A percentile compares a stretch with the other conserved stretches of the same genome.
Evolutionary conservation across 2,888 invertebrate species (phyloP).

Genomic region (Cistogaster globosa): DNA sequence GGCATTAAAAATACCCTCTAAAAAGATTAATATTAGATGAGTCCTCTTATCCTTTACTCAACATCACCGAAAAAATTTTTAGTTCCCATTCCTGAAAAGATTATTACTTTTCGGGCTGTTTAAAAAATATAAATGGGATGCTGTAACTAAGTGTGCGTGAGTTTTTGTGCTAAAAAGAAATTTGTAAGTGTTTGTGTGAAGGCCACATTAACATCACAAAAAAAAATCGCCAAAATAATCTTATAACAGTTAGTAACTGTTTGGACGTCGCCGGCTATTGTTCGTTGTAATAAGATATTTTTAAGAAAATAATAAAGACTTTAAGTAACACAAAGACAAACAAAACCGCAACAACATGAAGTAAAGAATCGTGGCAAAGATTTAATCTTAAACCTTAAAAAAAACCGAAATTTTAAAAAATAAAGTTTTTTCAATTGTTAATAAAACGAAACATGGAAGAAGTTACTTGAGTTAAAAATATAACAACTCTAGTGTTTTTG

Average conservation of each 20-base stretch:
- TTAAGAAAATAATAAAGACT: neutral
- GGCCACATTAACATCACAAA: slow-evolving; percentile 75
- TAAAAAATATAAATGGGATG: slow-evolving; percentile 37
- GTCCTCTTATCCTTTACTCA: slow-evolving; percentile 35
- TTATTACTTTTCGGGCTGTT: slow-evolving; percentile 13
- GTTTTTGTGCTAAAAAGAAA: neutral
- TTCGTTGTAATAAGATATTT: slow-evolving; percentile 58
- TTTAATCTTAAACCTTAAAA: neutral
- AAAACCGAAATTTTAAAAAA: no score
- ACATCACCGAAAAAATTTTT: slow-evolving; percentile 3
- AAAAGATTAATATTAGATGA: slow-evolving; percentile 52
- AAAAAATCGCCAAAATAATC: slow-evolving; percentile 76
- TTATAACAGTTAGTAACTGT: slow-evolving; percentile 80
- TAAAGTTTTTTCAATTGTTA: neutral
- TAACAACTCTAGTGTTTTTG: neutral
- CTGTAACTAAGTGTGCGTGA: slow-evolving; percentile 22
- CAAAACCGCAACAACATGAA: slow-evolving; percentile 25
- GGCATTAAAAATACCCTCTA: slow-evolving; percentile 19
- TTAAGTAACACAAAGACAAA: slow-evolving; percentile 13
- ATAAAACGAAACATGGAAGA: neutral
- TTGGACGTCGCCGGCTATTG: slow-evolving; percentile 80
- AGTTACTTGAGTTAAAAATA: neutral
- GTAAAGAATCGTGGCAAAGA: slow-evolving; percentile 8
- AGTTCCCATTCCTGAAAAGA: neutral
- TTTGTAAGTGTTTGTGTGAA: slow-evolving; percentile 70